These are phyloP conservation scores for Campoplex nolae DNA, from an alignment of 2,888 invertebrate genomes.

Conservation along the genomic window DNA sequence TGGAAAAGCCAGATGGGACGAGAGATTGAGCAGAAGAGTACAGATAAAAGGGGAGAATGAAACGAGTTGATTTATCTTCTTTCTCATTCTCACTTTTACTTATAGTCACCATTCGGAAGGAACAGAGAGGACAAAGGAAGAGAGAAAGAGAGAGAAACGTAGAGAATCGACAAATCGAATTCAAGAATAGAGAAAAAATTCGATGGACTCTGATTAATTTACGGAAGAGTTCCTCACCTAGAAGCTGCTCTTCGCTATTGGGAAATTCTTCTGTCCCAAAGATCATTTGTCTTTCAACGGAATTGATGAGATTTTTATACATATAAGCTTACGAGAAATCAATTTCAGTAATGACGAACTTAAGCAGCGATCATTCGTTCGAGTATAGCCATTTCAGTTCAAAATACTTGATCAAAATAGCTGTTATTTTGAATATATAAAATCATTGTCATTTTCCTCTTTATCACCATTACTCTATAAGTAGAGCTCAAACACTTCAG, in stretches of 20 bases:
- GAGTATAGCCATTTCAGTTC: background rate
- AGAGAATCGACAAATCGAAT: slow-evolving; percentile 38
- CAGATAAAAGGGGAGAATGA: slow-evolving; percentile 39
- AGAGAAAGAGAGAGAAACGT: background rate
- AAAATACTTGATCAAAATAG: background rate
- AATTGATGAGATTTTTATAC: slow-evolving; percentile 30
- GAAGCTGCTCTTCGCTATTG: background rate
- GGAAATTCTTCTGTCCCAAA: background rate
- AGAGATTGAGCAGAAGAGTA: slow-evolving; percentile 28
- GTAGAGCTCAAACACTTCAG: background rate
- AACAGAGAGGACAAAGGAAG: background rate
- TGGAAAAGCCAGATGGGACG: slow-evolving; percentile 38
- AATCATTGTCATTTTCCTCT: background rate
- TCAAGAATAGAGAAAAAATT: slow-evolving; percentile 24
- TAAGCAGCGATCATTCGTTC: background rate
- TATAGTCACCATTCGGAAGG: background rate
- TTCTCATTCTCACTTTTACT: slow-evolving; percentile 6
- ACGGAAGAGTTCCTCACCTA: slow-evolving; percentile 25
- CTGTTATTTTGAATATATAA: background rate
- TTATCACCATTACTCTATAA: background rate
- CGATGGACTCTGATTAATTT: slow-evolving; percentile 47
- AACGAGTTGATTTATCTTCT: slow-evolving; percentile 28
- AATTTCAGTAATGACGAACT: slow-evolving; percentile 1
- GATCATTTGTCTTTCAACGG: slow-evolving; percentile 29
- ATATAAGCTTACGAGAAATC: background rate